Percentiles rank a stretch among this genome's conserved stretches.
These are phyloP conservation scores for Bradypodion pumilum DNA, from an alignment of 2,797 vertebrate species.

Conservation along the genomic window DNA sequence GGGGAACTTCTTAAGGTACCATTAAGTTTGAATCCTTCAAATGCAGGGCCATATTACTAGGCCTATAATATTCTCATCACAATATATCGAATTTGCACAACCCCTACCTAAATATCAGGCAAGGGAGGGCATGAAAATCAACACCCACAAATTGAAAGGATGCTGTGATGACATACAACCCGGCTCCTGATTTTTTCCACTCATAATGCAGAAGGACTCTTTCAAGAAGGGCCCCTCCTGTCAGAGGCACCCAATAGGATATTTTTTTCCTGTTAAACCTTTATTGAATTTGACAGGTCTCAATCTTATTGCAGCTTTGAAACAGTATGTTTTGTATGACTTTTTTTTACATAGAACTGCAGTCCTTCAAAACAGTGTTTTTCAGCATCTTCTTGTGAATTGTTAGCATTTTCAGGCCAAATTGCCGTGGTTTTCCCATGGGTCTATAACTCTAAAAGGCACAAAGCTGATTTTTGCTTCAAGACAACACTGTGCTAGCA, in stretches of 20 bases:
- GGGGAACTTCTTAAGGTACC: conserved; percentile 32
- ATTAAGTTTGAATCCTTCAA: too few species aligned
- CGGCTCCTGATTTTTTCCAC: neutral
- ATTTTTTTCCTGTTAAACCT: conserved; percentile 7
- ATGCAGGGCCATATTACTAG: too few species aligned
- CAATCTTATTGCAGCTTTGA: neutral
- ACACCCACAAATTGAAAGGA: neutral
- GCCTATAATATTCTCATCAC: neutral
- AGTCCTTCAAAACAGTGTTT: neutral
- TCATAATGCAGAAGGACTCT: neutral
- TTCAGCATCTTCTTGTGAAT: neutral
- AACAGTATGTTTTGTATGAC: neutral
- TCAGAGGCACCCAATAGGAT: neutral
- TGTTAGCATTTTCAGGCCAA: conserved; percentile 78
- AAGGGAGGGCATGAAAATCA: neutral
- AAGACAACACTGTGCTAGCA: conserved; percentile 87
- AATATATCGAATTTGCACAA: neutral
- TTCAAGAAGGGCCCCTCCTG: neutral
- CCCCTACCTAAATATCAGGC: neutral
- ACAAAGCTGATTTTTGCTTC: conserved; percentile 91
- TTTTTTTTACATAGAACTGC: neutral
- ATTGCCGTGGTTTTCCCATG: conserved; percentile 79
- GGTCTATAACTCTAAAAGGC: conserved; percentile 81
- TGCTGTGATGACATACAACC: neutral
- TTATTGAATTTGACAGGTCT: conserved; percentile 40